Base-by-base conservation (phyloP, 1,140 invertebrate genomes). In the Tachypleus tridentatus region DNA sequence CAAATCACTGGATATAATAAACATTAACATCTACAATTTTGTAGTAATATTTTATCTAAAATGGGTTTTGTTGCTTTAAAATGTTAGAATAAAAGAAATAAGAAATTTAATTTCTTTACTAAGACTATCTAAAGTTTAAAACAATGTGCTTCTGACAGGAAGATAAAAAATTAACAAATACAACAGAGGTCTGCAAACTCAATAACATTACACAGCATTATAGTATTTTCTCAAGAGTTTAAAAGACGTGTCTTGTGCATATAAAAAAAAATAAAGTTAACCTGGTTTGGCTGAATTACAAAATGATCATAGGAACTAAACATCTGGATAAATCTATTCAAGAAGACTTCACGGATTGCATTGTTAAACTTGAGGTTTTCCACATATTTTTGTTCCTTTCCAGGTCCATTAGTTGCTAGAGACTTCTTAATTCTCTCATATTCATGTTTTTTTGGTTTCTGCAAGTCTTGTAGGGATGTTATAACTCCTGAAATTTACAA, bases 261-360 rank as follows among this genome's bases (percentile, higher is more conserved):
- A 29, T 29, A 29, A 29, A 29, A 29, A 29, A 29, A 8, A 58
- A 52, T 10, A 49, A 10, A 4, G 66, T 52, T 50, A 63, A 70
- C 70, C 59, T 68, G 67, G 62, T 66, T 64, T 62, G 91, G 91
- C 74, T 89, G 87, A 71, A 98, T 95, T 61, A 99, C 89, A 80
- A 98, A 98, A 77, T 93, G 87, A 71, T 98, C 96, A 73, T 98
- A 99, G 65, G 87, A 86, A 63, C 88, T 85, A 78, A 99, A 97
- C 78, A 98, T 89, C 73, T 96, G 89, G 64, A 94, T 89, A 77
- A 98, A 97, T 76, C 93, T 85, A 54, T 97, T 97, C 5, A 98
- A 82, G 77, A 98, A 97, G 56, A 94, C 88, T 79, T 98, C 93
- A 60, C 97, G 82, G 51, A 98, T 80, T 5, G 88, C 86, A 75